Base-by-base conservation (phyloP, 2,888 invertebrate species). In the Anthrax anthrax region DNA sequence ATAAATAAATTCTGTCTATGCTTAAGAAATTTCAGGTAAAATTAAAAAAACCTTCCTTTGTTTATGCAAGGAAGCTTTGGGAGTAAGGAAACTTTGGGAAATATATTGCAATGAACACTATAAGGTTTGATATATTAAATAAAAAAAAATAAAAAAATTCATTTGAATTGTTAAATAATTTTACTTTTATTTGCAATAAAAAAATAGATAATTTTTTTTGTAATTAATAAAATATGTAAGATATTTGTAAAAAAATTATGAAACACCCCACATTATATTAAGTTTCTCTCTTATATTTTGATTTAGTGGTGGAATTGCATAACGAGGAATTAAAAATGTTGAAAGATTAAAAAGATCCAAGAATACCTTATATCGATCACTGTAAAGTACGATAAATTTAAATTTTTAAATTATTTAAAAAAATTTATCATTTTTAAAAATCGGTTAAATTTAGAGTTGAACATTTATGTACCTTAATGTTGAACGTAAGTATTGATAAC, bases 311-410 rank as follows among this genome's bases (percentile, higher is more conserved):
- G 98, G 97, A 57, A 98, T 92, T 53, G 84, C 78, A 19, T 81
- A 76, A 9, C 96, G 80, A 1, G 97, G 97, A 57, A 98, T 83
- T 51, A 98, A 71, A 72, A 92, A 97, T 0, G 97, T 95, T 0
- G 96, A 95, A 47, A 98, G 70, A 67, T 98, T 98, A 74, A 96
- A 97, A 38, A 98, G 71, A 65, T 98, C 98, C 63, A 97, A 70
- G 64, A 98, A 98, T 29, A 97, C 92, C 70, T 97, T 97, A 74
- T 98, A 98, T 18, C 96, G 88, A 69, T 98, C 97, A 65, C 96
- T 96, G 71, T 39, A 76, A 74, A 44, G 42, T n/a, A n/a, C n/a
- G n/a, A n/a, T n/a, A n/a, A n/a, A n/a, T n/a, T n/a, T n/a, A n/a
- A n/a, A n/a, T 23, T 34, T 13, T 50, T 51, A 58, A 5, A 43